Base-by-base conservation (phyloP, 2,113 vertebrate species). In the Phalacrocorax aristotelis region DNA sequence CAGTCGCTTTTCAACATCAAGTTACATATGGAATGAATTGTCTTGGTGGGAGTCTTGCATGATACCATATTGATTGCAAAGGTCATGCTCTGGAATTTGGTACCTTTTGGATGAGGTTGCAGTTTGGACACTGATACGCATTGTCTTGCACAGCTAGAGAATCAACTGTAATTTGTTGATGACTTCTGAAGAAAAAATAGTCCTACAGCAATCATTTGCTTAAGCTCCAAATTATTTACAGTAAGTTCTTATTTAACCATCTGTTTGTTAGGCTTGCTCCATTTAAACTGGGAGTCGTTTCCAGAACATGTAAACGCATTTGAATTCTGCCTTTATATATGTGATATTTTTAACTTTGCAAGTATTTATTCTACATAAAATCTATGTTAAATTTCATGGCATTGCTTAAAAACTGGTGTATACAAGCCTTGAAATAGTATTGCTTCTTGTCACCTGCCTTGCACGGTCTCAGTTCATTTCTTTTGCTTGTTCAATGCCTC, bases 1-100 rank as follows among this genome's bases (percentile, higher is more conserved):
- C 49, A 65, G 44, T 77, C 40, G 49, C 51, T 94, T 92, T 77
- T 90, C 68, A 92, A 36, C 86, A 69, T 91, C 64, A 87, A 85
- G 57, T 30, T 85, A 44, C 74, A 76, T 82, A 61, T 69, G 93
- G 65, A 95, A 90, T 82, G 9, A 68, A 76, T 96, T 95, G 87
- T 89, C 58, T 79, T 82, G 40, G 32, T 91, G 70, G 83, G 77
- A 91, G 49, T 88, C 55, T 88, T 94, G 38, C 27, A 21, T 60
- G 54, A 42, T 85, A 30, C 46, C 69, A 48, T 69, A 49, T 49
- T 93, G 77, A 75, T 89, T 90, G 69, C 65, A 86, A 49, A 90
- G 92, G 86, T 93, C 83, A 51, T 88, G 34, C 23, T 66, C 64
- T 87, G 93, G 83, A 93, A 82, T 95, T 49, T 80, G 58, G 49